Evolutionary conservation across 2,113 vertebrate species (phyloP).

Genomic region (Pelvicachromis taeniatus): DNA sequence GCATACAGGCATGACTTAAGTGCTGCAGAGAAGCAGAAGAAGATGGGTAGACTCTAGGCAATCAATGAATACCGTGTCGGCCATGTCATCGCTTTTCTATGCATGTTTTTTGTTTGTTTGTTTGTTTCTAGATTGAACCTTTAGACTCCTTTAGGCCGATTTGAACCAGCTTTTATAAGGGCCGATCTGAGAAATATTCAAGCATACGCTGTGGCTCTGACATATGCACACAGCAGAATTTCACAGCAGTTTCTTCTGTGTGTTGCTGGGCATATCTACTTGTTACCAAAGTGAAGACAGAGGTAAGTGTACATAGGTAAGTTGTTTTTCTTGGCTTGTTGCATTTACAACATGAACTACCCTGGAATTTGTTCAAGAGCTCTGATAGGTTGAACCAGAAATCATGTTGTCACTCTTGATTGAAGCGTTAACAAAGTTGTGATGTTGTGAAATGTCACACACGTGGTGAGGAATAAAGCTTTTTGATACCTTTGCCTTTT

Average conservation of each 20-base stretch:
- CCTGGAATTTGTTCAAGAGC: neutral
- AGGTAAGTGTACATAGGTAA: neutral
- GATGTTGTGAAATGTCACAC: neutral
- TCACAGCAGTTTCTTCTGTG: neutral
- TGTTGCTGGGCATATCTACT: neutral
- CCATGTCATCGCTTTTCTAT: neutral
- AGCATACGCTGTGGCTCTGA: neutral
- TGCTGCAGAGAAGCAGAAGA: neutral
- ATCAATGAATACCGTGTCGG: neutral
- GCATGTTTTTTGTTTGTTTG: neutral
- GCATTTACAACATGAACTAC: neutral
- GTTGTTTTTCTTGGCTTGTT: neutral
- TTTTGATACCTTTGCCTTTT: neutral
- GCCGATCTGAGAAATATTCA: neutral
- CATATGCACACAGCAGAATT: neutral
- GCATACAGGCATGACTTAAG: conserved; percentile 1
- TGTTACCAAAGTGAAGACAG: neutral
- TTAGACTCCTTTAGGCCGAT: neutral
- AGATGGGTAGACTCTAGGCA: neutral
- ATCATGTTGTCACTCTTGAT: neutral
- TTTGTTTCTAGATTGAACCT: neutral
- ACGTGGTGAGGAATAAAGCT: neutral
- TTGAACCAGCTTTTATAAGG: neutral
- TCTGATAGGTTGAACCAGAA: neutral
- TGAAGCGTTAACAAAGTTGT: neutral